Conservation (phyloP, 2,888 invertebrate genomes). For the Melitaea athalia region DNA sequence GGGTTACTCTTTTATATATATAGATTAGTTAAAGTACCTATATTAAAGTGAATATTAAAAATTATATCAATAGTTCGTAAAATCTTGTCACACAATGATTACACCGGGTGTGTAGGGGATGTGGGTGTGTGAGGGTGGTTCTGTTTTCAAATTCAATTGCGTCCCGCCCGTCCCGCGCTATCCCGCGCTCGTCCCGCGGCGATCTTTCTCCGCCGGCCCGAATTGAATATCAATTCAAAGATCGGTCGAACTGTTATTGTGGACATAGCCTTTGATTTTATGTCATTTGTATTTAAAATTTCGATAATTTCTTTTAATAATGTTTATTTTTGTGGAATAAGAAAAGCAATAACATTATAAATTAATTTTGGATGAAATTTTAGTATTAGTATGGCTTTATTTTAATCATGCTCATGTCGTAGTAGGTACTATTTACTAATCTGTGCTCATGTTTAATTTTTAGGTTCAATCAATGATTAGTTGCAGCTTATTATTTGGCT, state of each 20-base stretch:
- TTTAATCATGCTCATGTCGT: no score
- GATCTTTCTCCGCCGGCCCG: constrained; percentile 72
- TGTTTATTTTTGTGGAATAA: no score
- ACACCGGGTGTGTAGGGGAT: constrained; percentile 34
- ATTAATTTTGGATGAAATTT: no score
- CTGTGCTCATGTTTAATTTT: no score
- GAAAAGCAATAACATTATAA: no score
- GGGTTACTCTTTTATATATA: no score
- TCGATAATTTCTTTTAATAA: not conserved
- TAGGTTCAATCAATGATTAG: no score
- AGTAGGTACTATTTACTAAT: no score
- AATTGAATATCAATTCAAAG: constrained; percentile 80
- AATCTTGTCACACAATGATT: constrained; percentile 17
- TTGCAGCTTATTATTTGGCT: no score
- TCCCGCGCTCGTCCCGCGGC: constrained; percentile 70
- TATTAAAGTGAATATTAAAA: not conserved
- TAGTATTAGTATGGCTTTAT: no score
- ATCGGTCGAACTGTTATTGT: constrained; percentile 54
- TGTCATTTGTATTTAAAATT: not conserved
- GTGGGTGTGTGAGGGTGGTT: constrained; percentile 44
- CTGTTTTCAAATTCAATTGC: constrained; percentile 81
- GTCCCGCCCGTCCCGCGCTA: constrained; percentile 26
- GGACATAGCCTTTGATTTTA: constrained; percentile 53
- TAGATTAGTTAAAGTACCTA: no score
- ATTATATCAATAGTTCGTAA: not conserved